phyloP scores from a whole-genome alignment of 2,113 vertebrate genomes.

The Nyctibius bracteatus region DNA sequence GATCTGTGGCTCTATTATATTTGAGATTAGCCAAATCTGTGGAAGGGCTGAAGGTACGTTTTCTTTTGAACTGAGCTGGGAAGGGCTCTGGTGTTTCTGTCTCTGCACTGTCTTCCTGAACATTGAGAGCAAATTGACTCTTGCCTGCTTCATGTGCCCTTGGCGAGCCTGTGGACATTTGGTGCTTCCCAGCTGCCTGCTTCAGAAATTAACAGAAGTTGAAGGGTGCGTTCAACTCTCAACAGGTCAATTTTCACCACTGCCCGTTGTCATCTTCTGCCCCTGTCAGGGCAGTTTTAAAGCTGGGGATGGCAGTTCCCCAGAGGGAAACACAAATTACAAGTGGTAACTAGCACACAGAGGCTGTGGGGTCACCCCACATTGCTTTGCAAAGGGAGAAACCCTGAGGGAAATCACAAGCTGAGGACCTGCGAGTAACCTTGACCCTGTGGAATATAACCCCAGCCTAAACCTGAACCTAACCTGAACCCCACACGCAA shows the following conservation, averaged over 20 bases:
- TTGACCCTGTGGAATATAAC: not conserved
- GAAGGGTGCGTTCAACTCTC: not conserved
- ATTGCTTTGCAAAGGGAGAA: not conserved
- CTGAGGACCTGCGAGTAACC: not conserved
- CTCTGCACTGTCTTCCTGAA: accelerated
- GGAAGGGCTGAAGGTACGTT: not conserved
- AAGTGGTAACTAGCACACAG: accelerated
- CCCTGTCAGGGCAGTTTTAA: not conserved
- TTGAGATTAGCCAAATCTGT: not conserved
- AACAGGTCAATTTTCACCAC: not conserved
- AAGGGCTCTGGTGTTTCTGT: not conserved
- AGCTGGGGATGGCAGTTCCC: not conserved
- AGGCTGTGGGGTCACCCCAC: accelerated
- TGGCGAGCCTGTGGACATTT: accelerated
- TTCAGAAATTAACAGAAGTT: not conserved
- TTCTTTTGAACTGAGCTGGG: not conserved
- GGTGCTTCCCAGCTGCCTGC: not conserved
- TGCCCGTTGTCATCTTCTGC: not conserved
- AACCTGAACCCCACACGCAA: not conserved
- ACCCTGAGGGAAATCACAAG: not conserved
- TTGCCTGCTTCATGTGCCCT: accelerated
- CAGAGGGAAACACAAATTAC: not conserved
- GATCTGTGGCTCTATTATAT: not conserved
- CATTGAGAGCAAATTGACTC: not conserved
- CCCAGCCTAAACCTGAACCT: not conserved